Base-by-base conservation (phyloP, 2,113 vertebrate genomes). In the Cynoglossus semilaevis region DNA sequence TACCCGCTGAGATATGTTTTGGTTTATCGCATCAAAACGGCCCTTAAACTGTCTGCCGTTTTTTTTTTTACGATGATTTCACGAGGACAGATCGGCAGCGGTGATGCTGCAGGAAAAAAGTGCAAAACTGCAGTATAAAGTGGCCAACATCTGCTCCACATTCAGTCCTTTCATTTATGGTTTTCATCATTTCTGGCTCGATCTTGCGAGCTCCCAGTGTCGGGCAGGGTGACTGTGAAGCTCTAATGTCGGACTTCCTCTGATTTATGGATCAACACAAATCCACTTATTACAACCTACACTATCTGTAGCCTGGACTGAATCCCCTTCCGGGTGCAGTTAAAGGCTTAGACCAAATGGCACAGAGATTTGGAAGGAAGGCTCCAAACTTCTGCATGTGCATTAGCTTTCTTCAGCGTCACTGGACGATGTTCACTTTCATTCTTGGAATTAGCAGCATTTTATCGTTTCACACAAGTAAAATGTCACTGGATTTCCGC, bases 291-390 rank as follows among this genome's bases (percentile, higher is more conserved):
- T 77, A 50, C 63, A 79, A 70, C 74, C 74, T 77, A 62, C 66
- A 56, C 50, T 64, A 70, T 81, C 73, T 63, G 72, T 64, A 29
- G 74, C 68, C 55, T 29, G 63, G 61, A 70, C 62, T 36, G 41
- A 79, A 82, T 73, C 77, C 83, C 68, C 77, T 51, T 9, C 68
- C 58, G 51, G 64, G 51, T 76, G 29, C 70, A 70, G 51, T 76
- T 69, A 49, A 77, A 54, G 70, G 74, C 75, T 83, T 80, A 70
- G 73, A 54, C 79, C 51, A 82, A 85, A 85, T 87, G 77, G 82
- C 83, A 85, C 17, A 18, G 51, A 79, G 77, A 77, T 82, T 85
- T 81, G 45, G 22, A 68, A 34, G 1, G 42, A 56, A 52, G 45
- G 74, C 69, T 65, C 68, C 29, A 66, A 67, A 63, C 55, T 64